Percentiles rank a stretch among this genome's conserved stretches.
phyloP scores from a whole-genome alignment of 2,113 vertebrate genomes.

The Alosa alosa region DNA sequence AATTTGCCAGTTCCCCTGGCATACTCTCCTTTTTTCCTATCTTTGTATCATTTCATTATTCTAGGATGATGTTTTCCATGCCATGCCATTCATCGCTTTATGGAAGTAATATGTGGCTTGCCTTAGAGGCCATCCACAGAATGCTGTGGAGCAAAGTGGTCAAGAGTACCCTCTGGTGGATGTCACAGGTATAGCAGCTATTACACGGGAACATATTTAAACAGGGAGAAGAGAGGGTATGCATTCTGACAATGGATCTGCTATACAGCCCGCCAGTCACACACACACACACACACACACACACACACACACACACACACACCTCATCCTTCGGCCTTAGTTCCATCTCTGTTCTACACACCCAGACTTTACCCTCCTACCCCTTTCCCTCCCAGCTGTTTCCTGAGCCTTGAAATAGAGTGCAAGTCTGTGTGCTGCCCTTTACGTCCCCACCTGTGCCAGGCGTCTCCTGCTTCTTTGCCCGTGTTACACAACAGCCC shows the following conservation, averaged over 20 bases:
- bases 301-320: neutral
- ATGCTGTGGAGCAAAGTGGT: neutral
- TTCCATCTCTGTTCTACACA: neutral
- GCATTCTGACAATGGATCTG: neutral
- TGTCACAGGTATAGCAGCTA: neutral
- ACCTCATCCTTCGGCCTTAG: neutral
- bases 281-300: conserved; percentile 19
- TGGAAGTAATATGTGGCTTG: neutral
- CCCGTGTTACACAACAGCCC: neutral
- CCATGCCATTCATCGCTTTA: neutral
- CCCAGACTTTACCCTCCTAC: neutral
- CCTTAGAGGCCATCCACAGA: neutral
- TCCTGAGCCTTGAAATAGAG: conserved; percentile 5
- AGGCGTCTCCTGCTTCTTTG: neutral
- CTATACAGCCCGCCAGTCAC: neutral
- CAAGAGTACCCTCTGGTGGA: neutral
- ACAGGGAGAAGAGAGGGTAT: neutral
- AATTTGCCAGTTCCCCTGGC: neutral
- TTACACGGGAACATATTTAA: neutral
- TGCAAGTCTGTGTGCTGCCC: neutral
- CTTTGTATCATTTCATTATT: neutral
- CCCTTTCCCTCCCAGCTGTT: neutral
- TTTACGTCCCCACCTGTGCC: neutral
- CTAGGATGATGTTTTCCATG: neutral
- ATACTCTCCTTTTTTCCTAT: neutral